Base-by-base conservation (phyloP, 2,113 vertebrate species). In the Euleptes europaea region DNA sequence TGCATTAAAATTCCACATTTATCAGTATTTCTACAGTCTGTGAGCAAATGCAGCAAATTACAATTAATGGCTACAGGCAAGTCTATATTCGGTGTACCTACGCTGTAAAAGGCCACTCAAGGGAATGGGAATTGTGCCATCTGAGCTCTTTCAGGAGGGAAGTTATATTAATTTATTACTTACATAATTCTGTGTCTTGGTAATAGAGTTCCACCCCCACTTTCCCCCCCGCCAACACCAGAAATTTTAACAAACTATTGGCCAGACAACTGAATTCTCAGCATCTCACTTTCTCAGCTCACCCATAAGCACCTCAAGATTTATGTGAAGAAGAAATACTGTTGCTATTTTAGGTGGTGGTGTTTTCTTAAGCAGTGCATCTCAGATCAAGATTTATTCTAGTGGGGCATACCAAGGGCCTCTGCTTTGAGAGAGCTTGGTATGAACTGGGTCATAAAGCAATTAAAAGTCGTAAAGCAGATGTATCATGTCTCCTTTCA, bases 231-330 rank as follows among this genome's bases (percentile, higher is more conserved):
- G n/a, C 5, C 51, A 63, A 28, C 60, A 63, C 35, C 69, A 85
- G 90, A 91, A 93, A 92, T 85, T 93, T 33, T 94, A 95, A 95
- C 94, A 91, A 93, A 86, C 93, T 86, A 86, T 94, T 95, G 94
- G 94, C 94, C 95, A 96, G 94, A 92, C 94, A 96, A 95, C 95
- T 93, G 75, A 96, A 96, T 94, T 96, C 96, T 95, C 94, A 92
- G 90, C 90, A 93, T 94, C 94, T 95, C 94, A 93, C 94, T 95
- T 94, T 95, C 94, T 95, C 93, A 94, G 95, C 95, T 96, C 96
- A 95, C 94, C 94, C 95, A 95, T 93, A 95, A 96, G 90, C 89
- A 93, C 86, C 78, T 86, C 65, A 90, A 96, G 94, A 96, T 97
- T 96, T 96, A 97, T 96, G 95, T 89, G 93, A 92, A 90, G 89